These are phyloP conservation scores for Drosophila seclusa DNA, from an alignment of 2,888 invertebrate species.

Conservation along the genomic window DNA sequence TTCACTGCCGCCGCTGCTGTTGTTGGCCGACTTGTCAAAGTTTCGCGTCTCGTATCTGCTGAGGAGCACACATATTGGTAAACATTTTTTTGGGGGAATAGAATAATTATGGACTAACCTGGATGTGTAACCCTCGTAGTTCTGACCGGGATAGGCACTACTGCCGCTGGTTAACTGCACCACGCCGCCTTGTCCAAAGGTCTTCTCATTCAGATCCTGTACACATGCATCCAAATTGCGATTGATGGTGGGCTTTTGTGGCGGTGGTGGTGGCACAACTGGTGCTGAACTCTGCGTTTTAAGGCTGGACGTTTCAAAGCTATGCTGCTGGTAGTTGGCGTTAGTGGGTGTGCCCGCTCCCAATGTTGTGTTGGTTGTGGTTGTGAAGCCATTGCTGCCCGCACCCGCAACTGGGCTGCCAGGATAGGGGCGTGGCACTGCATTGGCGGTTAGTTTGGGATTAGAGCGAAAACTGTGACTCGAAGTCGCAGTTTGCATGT, in stretches of 20 bases:
- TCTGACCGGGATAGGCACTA: conserved; percentile 83
- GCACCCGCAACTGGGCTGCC: conserved; percentile 75
- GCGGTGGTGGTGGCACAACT: conserved; percentile 56
- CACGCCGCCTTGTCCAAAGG: conserved; percentile 84
- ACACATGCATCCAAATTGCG: conserved; percentile 84
- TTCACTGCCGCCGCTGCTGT: conserved; percentile 68
- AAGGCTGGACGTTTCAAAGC: conserved; percentile 78
- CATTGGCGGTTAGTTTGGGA: conserved; percentile 85
- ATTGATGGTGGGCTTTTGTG: conserved; percentile 68
- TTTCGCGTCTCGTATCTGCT: conserved; percentile 85
- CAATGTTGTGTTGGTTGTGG: conserved; percentile 26
- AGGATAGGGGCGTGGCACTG: conserved; percentile 85
- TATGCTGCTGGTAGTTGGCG: conserved; percentile 80
- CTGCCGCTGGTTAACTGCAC: conserved; percentile 77
- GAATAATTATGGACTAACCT: conserved; percentile 85
- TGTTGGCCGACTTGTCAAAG: conserved; percentile 80
- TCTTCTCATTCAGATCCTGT: conserved; percentile 85
- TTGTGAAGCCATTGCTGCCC: conserved; percentile 65
- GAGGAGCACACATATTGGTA: conserved; percentile 7
- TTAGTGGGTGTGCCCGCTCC: conserved; percentile 77
- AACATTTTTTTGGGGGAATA: background rate
- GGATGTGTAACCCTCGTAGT: conserved; percentile 89
- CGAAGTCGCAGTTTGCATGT: conserved; percentile 83
- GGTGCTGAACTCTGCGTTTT: conserved; percentile 71
- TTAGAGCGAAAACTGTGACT: conserved; percentile 83